Percentiles rank a stretch among this genome's conserved stretches.
These are phyloP conservation scores for Anguilla obscura DNA, from an alignment of 2,797 vertebrate species.

Conservation along the genomic window DNA sequence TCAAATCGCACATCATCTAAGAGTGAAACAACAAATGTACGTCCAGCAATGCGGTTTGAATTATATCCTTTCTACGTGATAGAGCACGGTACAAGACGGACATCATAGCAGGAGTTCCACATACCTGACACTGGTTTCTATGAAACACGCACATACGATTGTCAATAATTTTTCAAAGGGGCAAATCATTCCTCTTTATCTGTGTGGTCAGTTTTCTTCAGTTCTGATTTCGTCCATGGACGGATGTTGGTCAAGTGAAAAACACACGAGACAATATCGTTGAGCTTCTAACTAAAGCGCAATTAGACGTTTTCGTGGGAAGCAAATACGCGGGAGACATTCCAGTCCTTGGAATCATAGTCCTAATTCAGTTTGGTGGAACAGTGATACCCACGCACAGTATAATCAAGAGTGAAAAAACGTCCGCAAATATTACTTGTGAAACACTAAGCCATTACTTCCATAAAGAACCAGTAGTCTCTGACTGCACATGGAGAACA, in stretches of 20 bases:
- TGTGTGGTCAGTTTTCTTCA: conserved; percentile 75
- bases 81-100: neutral
- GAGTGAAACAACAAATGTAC: neutral
- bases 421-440: conserved; percentile 49
- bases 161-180: conserved; percentile 87
- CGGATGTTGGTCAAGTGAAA: conserved; percentile 67
- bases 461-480: conserved; percentile 28
- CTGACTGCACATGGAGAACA: conserved; percentile 40
- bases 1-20: neutral
- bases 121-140: conserved; percentile 92
- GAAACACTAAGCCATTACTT: conserved; percentile 12
- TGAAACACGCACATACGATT: conserved; percentile 89
- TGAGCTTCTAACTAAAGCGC: conserved; percentile 57
- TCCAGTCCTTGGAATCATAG: conserved; percentile 67
- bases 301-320: conserved; percentile 56
- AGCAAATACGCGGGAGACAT: conserved; percentile 58
- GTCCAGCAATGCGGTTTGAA: neutral
- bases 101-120: conserved; percentile 55
- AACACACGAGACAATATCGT: conserved; percentile 60
- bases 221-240: conserved; percentile 70
- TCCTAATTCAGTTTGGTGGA: conserved; percentile 59
- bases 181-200: conserved; percentile 92
- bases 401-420: conserved; percentile 38
- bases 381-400: conserved; percentile 52
- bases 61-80: neutral